Conservation (phyloP, 2,797 vertebrate species). For the Parauchenoglanis punctatus region DNA sequence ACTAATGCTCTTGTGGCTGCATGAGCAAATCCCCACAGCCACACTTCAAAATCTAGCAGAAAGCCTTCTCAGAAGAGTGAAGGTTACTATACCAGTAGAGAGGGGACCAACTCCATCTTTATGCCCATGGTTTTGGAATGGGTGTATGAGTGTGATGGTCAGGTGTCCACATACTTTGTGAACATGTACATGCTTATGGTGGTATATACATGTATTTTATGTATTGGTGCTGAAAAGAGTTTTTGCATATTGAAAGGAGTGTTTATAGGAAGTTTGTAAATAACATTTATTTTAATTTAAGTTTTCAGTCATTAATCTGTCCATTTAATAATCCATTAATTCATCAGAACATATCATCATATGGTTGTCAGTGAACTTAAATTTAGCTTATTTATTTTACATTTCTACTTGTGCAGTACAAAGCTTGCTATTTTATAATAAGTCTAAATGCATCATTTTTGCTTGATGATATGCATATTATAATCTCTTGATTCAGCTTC, state of each 20-base stretch:
- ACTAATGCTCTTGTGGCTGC: neutral
- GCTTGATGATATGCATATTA: neutral
- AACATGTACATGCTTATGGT: neutral
- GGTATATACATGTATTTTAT: neutral
- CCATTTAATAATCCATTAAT: slow-evolving; percentile 6
- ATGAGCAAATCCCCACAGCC: too few species aligned
- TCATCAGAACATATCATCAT: neutral
- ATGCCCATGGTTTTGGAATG: neutral
- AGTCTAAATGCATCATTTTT: neutral
- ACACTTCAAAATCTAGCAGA: neutral
- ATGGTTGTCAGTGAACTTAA: neutral
- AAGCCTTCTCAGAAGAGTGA: neutral
- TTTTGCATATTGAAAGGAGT: neutral
- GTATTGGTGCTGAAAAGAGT: neutral
- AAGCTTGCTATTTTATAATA: neutral
- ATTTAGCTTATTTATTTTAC: neutral
- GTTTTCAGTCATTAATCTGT: neutral
- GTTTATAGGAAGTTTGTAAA: neutral
- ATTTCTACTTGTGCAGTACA: neutral
- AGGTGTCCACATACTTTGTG: neutral
- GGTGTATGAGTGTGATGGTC: neutral
- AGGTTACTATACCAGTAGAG: neutral
- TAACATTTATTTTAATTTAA: neutral
- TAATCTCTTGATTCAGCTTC: neutral
- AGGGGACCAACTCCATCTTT: neutral